Evolutionary conservation across 2,113 vertebrate species (phyloP).

Genomic region (Thomomys bottae): DNA sequence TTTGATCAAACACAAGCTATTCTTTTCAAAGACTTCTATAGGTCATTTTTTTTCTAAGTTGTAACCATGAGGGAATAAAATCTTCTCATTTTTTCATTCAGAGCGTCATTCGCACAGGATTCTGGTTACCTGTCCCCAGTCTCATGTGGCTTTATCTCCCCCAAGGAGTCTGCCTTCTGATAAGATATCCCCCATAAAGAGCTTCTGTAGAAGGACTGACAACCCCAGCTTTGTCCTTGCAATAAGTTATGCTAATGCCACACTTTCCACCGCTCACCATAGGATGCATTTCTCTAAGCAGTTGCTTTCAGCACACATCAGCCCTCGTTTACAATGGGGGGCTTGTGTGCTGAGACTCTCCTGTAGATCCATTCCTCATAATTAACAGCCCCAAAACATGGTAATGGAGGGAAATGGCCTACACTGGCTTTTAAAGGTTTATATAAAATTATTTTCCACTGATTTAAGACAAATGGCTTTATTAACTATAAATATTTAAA

Average conservation of each 20-base stretch:
- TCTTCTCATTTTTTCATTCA: background rate
- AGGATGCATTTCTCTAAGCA: slow-evolving; percentile 59
- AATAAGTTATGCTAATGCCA: slow-evolving; percentile 72
- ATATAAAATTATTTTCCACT: slow-evolving; percentile 64
- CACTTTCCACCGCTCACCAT: slow-evolving; percentile 45
- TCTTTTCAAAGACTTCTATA: background rate
- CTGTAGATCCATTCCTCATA: slow-evolving; percentile 1
- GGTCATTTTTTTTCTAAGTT: background rate
- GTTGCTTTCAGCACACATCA: slow-evolving; percentile 55
- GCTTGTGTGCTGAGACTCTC: slow-evolving; percentile 45
- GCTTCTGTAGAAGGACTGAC: background rate
- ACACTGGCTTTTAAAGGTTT: slow-evolving; percentile 34
- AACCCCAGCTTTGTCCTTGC: background rate
- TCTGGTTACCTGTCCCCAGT: background rate
- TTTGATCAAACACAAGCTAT: slow-evolving; percentile 38
- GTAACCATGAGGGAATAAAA: background rate
- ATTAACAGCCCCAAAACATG: slow-evolving; percentile 48
- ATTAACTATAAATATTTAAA: slow-evolving; percentile 19
- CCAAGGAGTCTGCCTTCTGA: background rate
- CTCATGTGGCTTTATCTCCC: background rate
- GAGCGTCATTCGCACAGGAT: background rate
- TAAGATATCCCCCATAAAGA: slow-evolving; percentile 15
- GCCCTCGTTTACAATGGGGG: slow-evolving; percentile 59
- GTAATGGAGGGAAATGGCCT: slow-evolving; percentile 28
- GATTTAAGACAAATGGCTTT: slow-evolving; percentile 51